Conservation (phyloP, 2,888 invertebrate genomes). For the Lepas anatifera region DNA sequence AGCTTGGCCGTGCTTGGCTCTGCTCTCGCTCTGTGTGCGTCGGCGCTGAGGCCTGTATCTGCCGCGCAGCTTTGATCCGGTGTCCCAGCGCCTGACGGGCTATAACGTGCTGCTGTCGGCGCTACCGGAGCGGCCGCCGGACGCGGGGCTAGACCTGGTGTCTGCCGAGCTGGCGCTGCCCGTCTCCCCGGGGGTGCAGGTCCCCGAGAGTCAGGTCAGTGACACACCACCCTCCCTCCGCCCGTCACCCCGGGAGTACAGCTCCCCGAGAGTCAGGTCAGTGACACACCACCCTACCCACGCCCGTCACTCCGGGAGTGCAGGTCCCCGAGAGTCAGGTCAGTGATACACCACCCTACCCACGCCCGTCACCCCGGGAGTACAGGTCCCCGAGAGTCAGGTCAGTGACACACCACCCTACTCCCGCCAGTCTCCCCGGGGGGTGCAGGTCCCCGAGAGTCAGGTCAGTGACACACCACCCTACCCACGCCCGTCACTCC, state of each 20-base stretch:
- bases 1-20: slow-evolving; percentile 20
- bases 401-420: too few species aligned
- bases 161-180: slow-evolving; percentile 29
- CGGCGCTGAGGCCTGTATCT: slow-evolving; percentile 11
- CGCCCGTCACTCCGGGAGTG: too few species aligned
- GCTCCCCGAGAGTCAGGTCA: neutral
- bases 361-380: too few species aligned
- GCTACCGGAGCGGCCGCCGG: slow-evolving; percentile 33
- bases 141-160: slow-evolving; percentile 26
- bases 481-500: too few species aligned
- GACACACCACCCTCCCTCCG: too few species aligned
- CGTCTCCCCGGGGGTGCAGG: slow-evolving; percentile 26
- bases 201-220: slow-evolving; percentile 28
- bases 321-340: neutral
- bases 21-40: neutral
- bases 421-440: too few species aligned
- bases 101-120: slow-evolving; percentile 76
- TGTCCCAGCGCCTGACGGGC: slow-evolving; percentile 52
- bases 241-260: neutral
- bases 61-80: slow-evolving; percentile 42
- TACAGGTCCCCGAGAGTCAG: too few species aligned
- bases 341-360: too few species aligned
- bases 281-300: too few species aligned
- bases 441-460: too few species aligned
- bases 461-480: too few species aligned